phyloP scores from a whole-genome alignment of 2,797 vertebrate genomes.

The Eupleurogrammus muticus region DNA sequence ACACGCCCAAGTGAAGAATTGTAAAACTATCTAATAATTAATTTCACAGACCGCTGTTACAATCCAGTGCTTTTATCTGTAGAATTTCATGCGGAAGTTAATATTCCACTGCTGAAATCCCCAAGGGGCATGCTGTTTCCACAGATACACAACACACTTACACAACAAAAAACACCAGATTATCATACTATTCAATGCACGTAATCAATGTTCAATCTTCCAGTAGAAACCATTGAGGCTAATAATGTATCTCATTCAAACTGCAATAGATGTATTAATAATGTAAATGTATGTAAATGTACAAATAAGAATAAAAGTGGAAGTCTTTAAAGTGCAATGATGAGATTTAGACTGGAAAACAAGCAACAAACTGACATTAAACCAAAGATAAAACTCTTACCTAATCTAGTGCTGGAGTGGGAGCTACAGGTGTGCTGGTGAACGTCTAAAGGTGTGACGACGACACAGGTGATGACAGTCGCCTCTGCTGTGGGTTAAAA shows the following conservation, averaged over 20 bases:
- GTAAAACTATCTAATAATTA: not conserved
- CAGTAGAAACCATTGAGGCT: not conserved
- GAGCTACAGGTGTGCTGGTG: constrained; percentile 38
- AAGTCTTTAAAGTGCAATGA: not conserved
- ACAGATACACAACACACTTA: constrained; percentile 1
- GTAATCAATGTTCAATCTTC: not conserved
- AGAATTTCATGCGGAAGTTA: not conserved
- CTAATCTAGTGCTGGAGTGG: constrained; percentile 33
- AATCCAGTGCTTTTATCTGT: not conserved
- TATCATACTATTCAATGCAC: not conserved
- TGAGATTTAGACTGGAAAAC: not conserved
- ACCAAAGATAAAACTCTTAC: constrained; percentile 61
- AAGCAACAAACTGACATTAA: constrained; percentile 9
- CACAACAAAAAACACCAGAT: constrained; percentile 9
- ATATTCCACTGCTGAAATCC: constrained; percentile 39
- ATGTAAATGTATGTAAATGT: not conserved
- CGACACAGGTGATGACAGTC: constrained; percentile 18
- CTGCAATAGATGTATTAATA: not conserved
- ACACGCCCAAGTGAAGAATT: not conserved
- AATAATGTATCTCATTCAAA: too few relatives aligned
- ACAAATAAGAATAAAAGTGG: not conserved
- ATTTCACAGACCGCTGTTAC: not conserved
- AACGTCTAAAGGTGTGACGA: constrained; percentile 27
- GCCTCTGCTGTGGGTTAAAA: not conserved
- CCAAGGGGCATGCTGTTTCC: constrained; percentile 16